Percentiles rank a stretch among this genome's conserved stretches.
phyloP scores from a whole-genome alignment of 2,888 invertebrate genomes.

The Phortica magna region DNA sequence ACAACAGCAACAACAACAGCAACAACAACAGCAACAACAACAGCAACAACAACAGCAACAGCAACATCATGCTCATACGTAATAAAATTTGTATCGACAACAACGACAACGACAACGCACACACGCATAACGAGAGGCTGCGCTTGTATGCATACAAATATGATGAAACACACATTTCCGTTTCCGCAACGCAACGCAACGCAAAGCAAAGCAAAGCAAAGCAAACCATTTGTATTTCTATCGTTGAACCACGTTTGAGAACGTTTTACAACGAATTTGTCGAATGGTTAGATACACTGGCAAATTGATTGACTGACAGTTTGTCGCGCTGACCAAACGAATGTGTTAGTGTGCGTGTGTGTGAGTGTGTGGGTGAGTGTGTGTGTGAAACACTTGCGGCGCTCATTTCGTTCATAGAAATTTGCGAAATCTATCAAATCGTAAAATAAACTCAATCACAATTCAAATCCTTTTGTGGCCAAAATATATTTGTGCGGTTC shows the following conservation, averaged over 20 bases:
- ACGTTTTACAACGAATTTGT: not conserved
- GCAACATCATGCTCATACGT: not conserved
- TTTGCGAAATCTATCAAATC: slow-evolving; percentile 24
- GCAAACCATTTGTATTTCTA: not conserved
- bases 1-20: not conserved
- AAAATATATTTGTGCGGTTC: slow-evolving; percentile 34
- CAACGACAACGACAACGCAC: slow-evolving; percentile 30
- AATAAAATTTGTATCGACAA: not conserved
- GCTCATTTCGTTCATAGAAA: slow-evolving; percentile 22
- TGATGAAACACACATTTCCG: slow-evolving; percentile 62
- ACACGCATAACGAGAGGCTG: slow-evolving; percentile 47
- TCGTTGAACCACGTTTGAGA: not conserved
- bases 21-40: not conserved
- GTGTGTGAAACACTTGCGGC: not conserved
- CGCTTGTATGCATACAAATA: not conserved
- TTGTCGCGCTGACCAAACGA: not conserved
- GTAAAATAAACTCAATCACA: slow-evolving; percentile 32
- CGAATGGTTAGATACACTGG: not conserved
- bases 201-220: not conserved
- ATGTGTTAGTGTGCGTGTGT: not conserved
- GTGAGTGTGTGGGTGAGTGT: not conserved
- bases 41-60: not conserved
- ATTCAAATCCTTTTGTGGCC: slow-evolving; percentile 28
- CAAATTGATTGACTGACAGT: not conserved
- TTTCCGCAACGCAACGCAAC: slow-evolving; percentile 53